Evolutionary conservation across 1,140 invertebrate species (phyloP), one percentile per base, ranked within the genome.

Genomic region (Tetragonula clypearis): DNA sequence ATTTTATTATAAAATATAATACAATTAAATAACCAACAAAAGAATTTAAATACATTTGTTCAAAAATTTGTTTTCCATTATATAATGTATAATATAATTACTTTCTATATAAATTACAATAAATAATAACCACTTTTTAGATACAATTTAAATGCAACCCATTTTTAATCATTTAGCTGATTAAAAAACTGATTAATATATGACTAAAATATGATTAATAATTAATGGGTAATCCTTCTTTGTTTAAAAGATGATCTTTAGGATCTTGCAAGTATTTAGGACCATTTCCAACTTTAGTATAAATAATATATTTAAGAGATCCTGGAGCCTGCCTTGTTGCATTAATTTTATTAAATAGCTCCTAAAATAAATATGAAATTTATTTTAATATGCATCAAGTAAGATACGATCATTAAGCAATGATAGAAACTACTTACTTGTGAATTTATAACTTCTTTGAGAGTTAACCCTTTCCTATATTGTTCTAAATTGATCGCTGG

Each of bases 251-350:
- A 93, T 97, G 96, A 72, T 95, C 93, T 56, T 93, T 87, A 14
- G 94, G 91, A 91, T 95, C 93, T 19, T 85, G 86, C 11, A 96
- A 85, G 90, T 95, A 93, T 87, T 95, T 92, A 19, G 97, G 97
- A 21, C 97, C 97, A 81, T 96, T 94, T 15, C 97, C 97, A 68
- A 98, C 95, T 93, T 96, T 96, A 8, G 98, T 98, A 90, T 97
- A 95, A 89, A 98, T 98, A n/a, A 98, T 95, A 94, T 98, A 98
- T 92, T 98, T 97, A 4, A 99, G 94, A 26, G 96, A 91, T 92
- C 97, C 96, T 35, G 93, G 91, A 49, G 92, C 89, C 87, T 96
- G 93, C 71, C 92, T 91, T 35, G 95, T 82, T 53, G 95, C 78
- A 82, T 95, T 93, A 23, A 96, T 88, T 56, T 93, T 92, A 56